phyloP scores from a whole-genome alignment of 2,797 vertebrate species.

The Morelia viridis region DNA sequence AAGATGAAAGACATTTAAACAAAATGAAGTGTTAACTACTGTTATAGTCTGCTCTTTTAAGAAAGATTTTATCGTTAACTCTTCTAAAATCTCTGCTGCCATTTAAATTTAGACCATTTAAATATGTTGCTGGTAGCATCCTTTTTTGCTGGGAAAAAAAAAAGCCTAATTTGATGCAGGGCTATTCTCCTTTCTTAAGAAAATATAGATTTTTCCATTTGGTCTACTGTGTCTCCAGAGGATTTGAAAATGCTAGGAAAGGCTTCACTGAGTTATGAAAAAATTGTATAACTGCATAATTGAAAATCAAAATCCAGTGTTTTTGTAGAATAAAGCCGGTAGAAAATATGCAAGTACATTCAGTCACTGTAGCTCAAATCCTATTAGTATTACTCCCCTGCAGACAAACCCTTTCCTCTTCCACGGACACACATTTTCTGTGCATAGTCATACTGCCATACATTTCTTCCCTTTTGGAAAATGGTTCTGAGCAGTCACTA shows the following conservation, averaged over 20 bases:
- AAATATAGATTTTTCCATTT: slow-evolving; percentile 22
- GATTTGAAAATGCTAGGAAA: background rate
- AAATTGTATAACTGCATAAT: slow-evolving; percentile 45
- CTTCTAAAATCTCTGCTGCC: background rate
- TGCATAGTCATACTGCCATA: background rate
- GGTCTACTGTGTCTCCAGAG: slow-evolving; percentile 7
- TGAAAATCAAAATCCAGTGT: slow-evolving; percentile 69
- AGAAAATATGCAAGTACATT: slow-evolving; percentile 21
- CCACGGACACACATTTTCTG: background rate
- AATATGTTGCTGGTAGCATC: slow-evolving; percentile 16
- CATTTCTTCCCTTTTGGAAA: slow-evolving; percentile 6
- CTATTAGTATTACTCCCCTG: slow-evolving; percentile 2
- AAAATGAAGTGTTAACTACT: background rate
- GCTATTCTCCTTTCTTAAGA: slow-evolving; percentile 11
- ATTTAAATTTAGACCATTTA: background rate
- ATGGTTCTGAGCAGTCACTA: background rate
- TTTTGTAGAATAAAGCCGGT: slow-evolving; percentile 53
- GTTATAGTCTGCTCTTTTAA: background rate
- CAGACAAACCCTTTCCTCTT: background rate
- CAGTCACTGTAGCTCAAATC: slow-evolving; percentile 18
- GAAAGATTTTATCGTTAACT: background rate
- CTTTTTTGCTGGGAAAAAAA: slow-evolving; percentile 28
- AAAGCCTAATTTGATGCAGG: background rate
- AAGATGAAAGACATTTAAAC: background rate
- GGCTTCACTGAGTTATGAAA: background rate